Conservation (phyloP, 2,113 vertebrate genomes). For the Brachypodius melanocephalos region DNA sequence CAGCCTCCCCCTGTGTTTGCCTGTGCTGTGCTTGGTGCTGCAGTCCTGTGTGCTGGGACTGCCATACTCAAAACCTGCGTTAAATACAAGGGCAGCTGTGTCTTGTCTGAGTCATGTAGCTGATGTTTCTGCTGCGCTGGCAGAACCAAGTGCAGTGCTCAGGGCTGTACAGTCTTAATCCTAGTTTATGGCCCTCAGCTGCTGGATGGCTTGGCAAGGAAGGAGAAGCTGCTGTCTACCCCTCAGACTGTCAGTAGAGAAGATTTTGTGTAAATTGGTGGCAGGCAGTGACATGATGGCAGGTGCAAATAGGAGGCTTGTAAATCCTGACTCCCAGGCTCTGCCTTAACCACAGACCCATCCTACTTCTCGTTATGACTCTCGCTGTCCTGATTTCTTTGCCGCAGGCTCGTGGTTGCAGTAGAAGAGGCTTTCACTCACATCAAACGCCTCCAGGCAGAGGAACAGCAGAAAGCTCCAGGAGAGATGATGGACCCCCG, state of each 20-base stretch:
- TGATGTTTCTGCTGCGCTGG: background rate
- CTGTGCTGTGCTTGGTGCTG: background rate
- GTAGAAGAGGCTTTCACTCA: conserved; percentile 96
- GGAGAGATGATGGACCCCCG: conserved; percentile 93
- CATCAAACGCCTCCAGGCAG: conserved; percentile 86
- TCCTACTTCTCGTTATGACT: background rate
- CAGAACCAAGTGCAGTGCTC: background rate
- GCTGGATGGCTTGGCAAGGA: background rate
- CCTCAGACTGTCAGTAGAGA: background rate
- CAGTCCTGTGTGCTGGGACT: background rate
- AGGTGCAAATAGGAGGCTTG: background rate
- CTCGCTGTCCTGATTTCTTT: background rate
- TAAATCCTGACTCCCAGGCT: background rate
- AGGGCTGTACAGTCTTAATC: background rate
- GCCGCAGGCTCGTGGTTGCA: conserved; percentile 87
- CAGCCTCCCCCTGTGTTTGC: background rate
- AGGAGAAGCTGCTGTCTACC: background rate
- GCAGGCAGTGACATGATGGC: background rate
- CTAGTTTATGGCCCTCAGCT: background rate
- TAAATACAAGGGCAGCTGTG: background rate
- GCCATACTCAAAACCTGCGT: accelerated
- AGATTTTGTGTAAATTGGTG: background rate
- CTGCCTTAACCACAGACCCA: background rate
- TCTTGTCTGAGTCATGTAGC: background rate
- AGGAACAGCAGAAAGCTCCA: conserved; percentile 88